phyloP scores from a whole-genome alignment of 2,888 invertebrate genomes.

The Cataglyphis albicans region DNA sequence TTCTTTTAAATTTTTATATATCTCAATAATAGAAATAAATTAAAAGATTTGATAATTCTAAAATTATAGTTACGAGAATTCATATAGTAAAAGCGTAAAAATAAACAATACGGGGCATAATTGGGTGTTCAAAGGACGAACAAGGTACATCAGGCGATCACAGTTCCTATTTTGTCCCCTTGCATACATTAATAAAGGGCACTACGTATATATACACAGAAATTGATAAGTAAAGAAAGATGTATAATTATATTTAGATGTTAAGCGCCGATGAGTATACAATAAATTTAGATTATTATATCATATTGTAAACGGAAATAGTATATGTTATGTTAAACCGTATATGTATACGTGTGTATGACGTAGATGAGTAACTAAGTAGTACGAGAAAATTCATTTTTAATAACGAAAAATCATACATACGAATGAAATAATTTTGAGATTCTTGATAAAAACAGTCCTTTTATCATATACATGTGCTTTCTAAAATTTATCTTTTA shows the following conservation, averaged over 20 bases:
- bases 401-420: constrained; percentile 47
- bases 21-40: neutral
- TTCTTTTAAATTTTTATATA: constrained; percentile 23
- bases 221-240: constrained; percentile 42
- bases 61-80: constrained; percentile 7
- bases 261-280: constrained; percentile 66
- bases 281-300: constrained; percentile 67
- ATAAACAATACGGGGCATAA: constrained; percentile 13
- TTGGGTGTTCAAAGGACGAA: constrained; percentile 62
- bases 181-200: constrained; percentile 71
- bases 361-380: constrained; percentile 42
- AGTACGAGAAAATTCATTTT: constrained; percentile 50
- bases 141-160: constrained; percentile 82
- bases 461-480: neutral
- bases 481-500: constrained; percentile 12
- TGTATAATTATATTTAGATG: constrained; percentile 60
- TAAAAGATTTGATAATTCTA: neutral
- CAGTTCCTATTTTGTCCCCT: constrained; percentile 84
- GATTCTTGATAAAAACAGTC: neutral
- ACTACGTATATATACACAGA: constrained; percentile 59
- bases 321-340: constrained; percentile 67
- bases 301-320: constrained; percentile 66
- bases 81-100: neutral
- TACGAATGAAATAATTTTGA: constrained; percentile 43
- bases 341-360: constrained; percentile 61